phyloP scores from a whole-genome alignment of 2,888 invertebrate species.

The Dugesia japonica region DNA sequence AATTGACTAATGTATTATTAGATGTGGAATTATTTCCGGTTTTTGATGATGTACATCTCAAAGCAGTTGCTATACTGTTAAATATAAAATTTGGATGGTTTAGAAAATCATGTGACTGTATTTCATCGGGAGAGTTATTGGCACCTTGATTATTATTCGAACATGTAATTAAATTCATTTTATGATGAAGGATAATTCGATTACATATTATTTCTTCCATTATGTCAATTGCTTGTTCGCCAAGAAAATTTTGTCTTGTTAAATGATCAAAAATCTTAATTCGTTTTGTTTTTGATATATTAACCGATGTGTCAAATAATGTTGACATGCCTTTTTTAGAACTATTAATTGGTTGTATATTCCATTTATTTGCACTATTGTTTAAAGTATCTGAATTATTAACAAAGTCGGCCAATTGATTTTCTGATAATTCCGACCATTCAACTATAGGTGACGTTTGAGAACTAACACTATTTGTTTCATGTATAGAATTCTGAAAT shows the following conservation, averaged over 20 bases:
- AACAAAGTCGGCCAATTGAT: neutral
- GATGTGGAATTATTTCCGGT: neutral
- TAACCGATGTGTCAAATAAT: neutral
- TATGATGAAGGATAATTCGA: neutral
- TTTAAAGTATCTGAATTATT: neutral
- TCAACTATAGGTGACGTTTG: neutral
- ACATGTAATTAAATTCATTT: neutral
- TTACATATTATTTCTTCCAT: neutral
- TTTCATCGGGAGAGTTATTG: neutral
- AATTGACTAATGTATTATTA: neutral
- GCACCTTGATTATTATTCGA: neutral
- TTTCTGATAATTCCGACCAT: neutral
- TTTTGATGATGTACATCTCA: constrained; percentile 1
- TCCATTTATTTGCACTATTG: neutral
- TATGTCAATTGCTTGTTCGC: neutral
- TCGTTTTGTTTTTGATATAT: neutral
- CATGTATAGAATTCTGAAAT: neutral
- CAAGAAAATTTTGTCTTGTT: neutral
- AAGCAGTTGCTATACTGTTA: constrained; percentile 4
- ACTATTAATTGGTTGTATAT: neutral
- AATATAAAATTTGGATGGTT: neutral
- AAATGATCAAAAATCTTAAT: neutral
- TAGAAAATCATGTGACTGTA: neutral
- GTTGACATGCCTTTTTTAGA: neutral
- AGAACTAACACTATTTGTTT: neutral